A percentile compares a stretch with the other conserved stretches of the same genome.
Conservation (phyloP, 2,797 vertebrate genomes). For the Paratrypauchen microcephalus region DNA sequence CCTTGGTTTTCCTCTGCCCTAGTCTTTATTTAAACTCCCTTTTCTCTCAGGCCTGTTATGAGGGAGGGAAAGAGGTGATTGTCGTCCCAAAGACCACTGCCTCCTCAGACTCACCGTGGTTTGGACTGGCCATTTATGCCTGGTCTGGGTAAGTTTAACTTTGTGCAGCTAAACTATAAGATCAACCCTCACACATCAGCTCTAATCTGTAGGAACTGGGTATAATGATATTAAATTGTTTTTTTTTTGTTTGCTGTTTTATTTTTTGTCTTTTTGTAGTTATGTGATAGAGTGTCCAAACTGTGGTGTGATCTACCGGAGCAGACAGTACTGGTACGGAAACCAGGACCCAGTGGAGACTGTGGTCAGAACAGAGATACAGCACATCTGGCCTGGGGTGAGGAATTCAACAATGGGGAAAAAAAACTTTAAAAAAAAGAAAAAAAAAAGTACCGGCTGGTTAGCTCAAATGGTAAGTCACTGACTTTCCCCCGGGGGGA, state of each 20-base stretch:
- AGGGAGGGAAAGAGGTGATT: slow-evolving; percentile 94
- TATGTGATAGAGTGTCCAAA: slow-evolving; percentile 97
- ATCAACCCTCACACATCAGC: not conserved
- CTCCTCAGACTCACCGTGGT: slow-evolving; percentile 97
- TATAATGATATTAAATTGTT: too few relatives aligned
- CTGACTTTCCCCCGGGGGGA: too few relatives aligned
- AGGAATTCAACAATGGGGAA: slow-evolving; percentile 39
- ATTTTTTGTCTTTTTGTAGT: slow-evolving; percentile 62
- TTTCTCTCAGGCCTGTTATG: slow-evolving; percentile 88
- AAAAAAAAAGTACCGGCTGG: too few relatives aligned
- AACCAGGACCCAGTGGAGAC: slow-evolving; percentile 99
- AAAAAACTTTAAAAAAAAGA: too few relatives aligned
- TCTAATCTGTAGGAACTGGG: too few relatives aligned
- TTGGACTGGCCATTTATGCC: slow-evolving; percentile 96
- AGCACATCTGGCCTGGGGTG: slow-evolving; percentile 97
- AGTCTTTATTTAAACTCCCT: slow-evolving; percentile 6
- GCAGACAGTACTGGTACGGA: slow-evolving; percentile 98
- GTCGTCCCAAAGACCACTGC: slow-evolving; percentile 98
- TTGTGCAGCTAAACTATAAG: too few relatives aligned
- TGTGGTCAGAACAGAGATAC: slow-evolving; percentile 96
- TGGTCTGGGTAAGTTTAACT: slow-evolving; percentile 93
- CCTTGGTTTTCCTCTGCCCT: too few relatives aligned
- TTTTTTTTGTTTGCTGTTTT: too few relatives aligned
- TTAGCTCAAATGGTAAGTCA: too few relatives aligned
- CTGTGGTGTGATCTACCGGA: slow-evolving; percentile 95